A percentile compares a stretch with the other conserved stretches of the same genome.
phyloP scores from a whole-genome alignment of 2,113 vertebrate species.

The Argyrosomus japonicus region DNA sequence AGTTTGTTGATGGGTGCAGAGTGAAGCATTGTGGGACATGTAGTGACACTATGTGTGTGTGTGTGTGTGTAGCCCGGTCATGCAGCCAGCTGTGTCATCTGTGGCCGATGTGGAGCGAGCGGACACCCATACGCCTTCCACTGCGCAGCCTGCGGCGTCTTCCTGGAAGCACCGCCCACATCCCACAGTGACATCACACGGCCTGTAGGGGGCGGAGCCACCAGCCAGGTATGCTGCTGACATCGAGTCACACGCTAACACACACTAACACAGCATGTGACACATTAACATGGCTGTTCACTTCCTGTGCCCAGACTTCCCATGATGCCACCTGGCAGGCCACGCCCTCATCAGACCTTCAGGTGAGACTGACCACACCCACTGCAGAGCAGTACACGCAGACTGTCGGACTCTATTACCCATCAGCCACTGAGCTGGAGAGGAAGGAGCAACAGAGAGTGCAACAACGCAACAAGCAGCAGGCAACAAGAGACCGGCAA shows the following conservation, averaged over 20 bases:
- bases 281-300: not conserved
- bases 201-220: not conserved
- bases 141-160: conserved; percentile 88
- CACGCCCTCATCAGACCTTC: conserved; percentile 44
- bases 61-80: conserved; percentile 74
- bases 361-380: conserved; percentile 49
- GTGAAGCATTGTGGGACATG: conserved; percentile 46
- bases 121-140: conserved; percentile 84
- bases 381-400: conserved; percentile 86
- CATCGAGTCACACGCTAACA: not conserved
- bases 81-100: conserved; percentile 78
- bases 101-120: conserved; percentile 87
- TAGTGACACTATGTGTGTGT: conserved; percentile 1
- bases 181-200: conserved; percentile 18
- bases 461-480: conserved; percentile 82
- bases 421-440: conserved; percentile 87
- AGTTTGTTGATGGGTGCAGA: not conserved
- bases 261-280: not conserved
- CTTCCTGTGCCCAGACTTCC: conserved; percentile 30
- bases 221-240: conserved; percentile 13
- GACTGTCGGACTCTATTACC: conserved; percentile 92
- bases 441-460: conserved; percentile 81
- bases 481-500: conserved; percentile 83
- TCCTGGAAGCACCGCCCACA: conserved; percentile 78
- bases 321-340: conserved; percentile 77